phyloP scores from a whole-genome alignment of 2,888 invertebrate genomes.

The Hermaeophaga mercurialis region DNA sequence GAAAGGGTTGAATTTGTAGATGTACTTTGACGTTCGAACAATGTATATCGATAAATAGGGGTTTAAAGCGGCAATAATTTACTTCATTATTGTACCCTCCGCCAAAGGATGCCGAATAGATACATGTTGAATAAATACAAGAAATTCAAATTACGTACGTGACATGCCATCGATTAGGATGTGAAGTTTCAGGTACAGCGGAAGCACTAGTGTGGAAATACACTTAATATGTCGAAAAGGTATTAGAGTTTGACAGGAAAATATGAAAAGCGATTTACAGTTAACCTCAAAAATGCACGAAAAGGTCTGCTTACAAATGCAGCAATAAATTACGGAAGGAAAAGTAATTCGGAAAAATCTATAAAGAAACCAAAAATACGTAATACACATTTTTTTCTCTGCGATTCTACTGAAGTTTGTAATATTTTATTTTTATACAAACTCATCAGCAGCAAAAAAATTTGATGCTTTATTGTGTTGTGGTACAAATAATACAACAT shows the following conservation, averaged over 20 bases:
- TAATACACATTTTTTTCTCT: too few relatives aligned
- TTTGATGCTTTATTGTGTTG: too few relatives aligned
- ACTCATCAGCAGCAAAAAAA: too few relatives aligned
- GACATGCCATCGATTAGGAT: conserved; percentile 5
- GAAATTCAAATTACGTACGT: conserved; percentile 28
- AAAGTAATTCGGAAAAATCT: too few relatives aligned
- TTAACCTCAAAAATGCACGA: conserved; percentile 6
- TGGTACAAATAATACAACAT: too few relatives aligned
- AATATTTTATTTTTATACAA: too few relatives aligned
- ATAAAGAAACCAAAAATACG: too few relatives aligned
- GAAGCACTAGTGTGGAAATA: not conserved
- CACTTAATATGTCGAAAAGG: not conserved
- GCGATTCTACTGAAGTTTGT: too few relatives aligned
- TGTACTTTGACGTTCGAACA: conserved; percentile 32
- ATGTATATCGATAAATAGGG: conserved; percentile 34
- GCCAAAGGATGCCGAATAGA: conserved; percentile 15
- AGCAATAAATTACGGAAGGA: conserved; percentile 5
- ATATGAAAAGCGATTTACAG: not conserved
- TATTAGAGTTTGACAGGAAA: not conserved
- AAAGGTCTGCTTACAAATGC: conserved; percentile 19
- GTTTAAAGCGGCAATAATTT: conserved; percentile 33
- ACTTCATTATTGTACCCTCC: conserved; percentile 30
- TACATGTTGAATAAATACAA: conserved; percentile 23
- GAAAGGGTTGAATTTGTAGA: conserved; percentile 31
- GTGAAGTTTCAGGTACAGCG: not conserved